Base-by-base conservation (phyloP, 2,113 vertebrate species). In the Myotis lucifugus region DNA sequence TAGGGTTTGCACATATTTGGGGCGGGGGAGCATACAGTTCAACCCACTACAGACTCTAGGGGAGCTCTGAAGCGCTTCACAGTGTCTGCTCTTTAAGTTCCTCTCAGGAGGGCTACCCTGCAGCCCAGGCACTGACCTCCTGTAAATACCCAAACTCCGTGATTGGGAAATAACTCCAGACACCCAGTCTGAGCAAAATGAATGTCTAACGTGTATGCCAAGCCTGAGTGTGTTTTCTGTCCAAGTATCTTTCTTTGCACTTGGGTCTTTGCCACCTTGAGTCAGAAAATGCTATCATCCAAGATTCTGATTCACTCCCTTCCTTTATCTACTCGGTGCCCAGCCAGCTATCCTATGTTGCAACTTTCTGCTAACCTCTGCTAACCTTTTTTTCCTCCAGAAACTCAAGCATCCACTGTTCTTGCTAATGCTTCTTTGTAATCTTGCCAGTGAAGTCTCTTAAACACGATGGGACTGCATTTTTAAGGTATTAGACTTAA, bases 401-500 rank as follows among this genome's bases (percentile, higher is more conserved):
- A n/a, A 67, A 59, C 27, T 23, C n/a, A 89, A 73, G 64, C 82
- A 74, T n/a, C 48, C 73, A 21, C 79, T 90, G 91, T 72, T 79
- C 78, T 50, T 52, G 2, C 50, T 40, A 94, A 86, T 81, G 89
- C 52, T 72, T 69, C 93, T 73, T 70, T 87, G 76, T 88, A 40
- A 72, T 90, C 91, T 86, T 18, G 61, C 78, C 73, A 90, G n/a
- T 66, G 32, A 76, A 93, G 56, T 88, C 76, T 73, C 90, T 91
- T 87, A 52, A 93, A 61, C 88, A 78, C 37, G 88, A 89, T 67
- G 66, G 70, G 70, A 23, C 78, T 83, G 85, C 78, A 84, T 69
- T 76, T 91, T 78, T 85, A 91, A 94, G 52, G 19, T 46, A 21
- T 85, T 85, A 61, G 92, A 64, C 77, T 37, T 93, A 87, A 89